Evolutionary conservation across 1,140 invertebrate species (phyloP).

Genomic region (Drosophila mayri): DNA sequence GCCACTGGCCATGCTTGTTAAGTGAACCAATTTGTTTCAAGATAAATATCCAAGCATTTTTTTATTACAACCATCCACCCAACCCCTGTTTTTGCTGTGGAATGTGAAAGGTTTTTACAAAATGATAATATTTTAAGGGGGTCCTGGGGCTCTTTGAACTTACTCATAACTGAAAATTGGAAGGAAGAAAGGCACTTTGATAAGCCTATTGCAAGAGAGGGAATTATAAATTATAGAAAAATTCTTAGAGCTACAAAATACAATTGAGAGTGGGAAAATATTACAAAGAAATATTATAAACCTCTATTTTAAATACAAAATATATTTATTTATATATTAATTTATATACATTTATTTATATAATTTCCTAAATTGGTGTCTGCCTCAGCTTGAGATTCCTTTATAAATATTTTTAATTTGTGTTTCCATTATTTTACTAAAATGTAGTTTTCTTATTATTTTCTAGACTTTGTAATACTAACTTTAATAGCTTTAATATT

Average conservation of each 20-base stretch:
- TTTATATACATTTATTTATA: too few species aligned
- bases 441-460: too few species aligned
- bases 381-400: neutral
- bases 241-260: too few species aligned
- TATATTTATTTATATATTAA: too few species aligned
- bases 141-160: neutral
- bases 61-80: constrained; percentile 20
- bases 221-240: neutral
- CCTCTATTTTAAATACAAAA: neutral
- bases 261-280: neutral
- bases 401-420: neutral
- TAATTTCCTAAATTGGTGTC: neutral
- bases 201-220: neutral
- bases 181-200: neutral
- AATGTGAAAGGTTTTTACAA: constrained; percentile 17
- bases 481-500: neutral
- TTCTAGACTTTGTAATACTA: neutral
- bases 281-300: neutral
- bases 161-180: neutral
- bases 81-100: too few species aligned
- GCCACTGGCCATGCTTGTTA: constrained; percentile 37
- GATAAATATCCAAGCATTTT: constrained; percentile 44
- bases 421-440: too few species aligned
- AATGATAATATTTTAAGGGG: constrained; percentile 28
- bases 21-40: constrained; percentile 47